Evolutionary conservation across 2,797 vertebrate genomes (phyloP), one percentile per base, ranked within the genome.

Genomic region (Siniperca scherzeri): DNA sequence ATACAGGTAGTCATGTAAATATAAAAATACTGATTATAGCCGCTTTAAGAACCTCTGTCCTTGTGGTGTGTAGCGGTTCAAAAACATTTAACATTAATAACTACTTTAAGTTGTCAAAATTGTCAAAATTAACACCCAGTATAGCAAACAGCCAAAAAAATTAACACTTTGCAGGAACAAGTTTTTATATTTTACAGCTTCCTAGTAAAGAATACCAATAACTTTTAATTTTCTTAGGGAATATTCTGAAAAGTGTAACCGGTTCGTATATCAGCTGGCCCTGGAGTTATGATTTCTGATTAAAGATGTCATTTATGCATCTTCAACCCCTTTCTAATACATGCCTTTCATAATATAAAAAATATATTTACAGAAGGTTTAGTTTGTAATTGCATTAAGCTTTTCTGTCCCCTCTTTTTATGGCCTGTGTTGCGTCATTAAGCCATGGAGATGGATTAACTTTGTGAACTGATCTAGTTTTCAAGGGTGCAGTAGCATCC

Each of bases 361-460:
- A 21, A 53, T 72, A 60, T 13, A 73, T 68, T 76, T 52, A 21
- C 22, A 70, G n/a, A 25, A 48, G 33, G 16, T 64, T 74, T 42
- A 74, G 30, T 74, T 74, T 87, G 27, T 55, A 55, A 75, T 67
- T 73, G 14, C 22, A 55, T 76, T 50, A 67, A 13, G 46, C 68
- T 71, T 82, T 75, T 66, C 3, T 52, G 13, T 36, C n/a, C 46
- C 78, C 19, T 67, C 5, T 36, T 89, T 85, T 74, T 56, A 52
- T 40, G 21, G 48, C 42, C 1, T 0, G 27, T 22, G 80, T 87
- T 77, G 57, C 33, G 5, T 77, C 77, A 87, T 79, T 82, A 79
- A 70, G 66, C 69, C 40, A 33, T 3, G 22, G 60, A 74, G 76
- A 86, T 74, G 81, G 70, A 91, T 87, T 83, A 19, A 89, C 71